A percentile compares a stretch with the other conserved stretches of the same genome.
These are phyloP conservation scores for Cheilosia impressa DNA, from an alignment of 2,888 invertebrate species.

Conservation along the genomic window DNA sequence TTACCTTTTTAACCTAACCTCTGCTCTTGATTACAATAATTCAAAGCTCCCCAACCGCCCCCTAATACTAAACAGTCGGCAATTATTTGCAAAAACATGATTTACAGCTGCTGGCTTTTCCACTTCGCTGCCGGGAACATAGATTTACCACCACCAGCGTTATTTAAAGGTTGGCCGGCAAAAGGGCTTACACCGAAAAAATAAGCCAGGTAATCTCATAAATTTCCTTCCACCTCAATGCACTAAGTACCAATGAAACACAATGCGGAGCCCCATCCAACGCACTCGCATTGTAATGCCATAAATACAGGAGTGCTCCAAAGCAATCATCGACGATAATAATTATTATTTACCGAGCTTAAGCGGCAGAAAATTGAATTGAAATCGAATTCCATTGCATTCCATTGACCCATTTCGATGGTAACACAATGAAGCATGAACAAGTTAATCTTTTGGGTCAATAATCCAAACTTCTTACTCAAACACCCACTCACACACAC, in stretches of 20 bases:
- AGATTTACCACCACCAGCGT: constrained; percentile 10
- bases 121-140: constrained; percentile 30
- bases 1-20: neutral
- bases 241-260: constrained; percentile 24
- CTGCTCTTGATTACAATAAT: constrained; percentile 5
- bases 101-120: constrained; percentile 19
- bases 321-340: constrained; percentile 63
- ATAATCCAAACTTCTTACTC: constrained; percentile 36
- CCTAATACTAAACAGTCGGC: constrained; percentile 33
- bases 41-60: neutral
- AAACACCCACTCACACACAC: neutral
- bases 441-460: constrained; percentile 68
- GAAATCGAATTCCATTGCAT: constrained; percentile 62
- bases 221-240: constrained; percentile 35
- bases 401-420: constrained; percentile 64
- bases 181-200: neutral
- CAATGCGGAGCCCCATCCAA: neutral
- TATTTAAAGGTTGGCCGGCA: constrained; percentile 22
- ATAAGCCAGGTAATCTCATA: constrained; percentile 30
- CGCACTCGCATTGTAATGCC: neutral
- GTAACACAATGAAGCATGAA: constrained; percentile 68
- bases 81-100: constrained; percentile 40
- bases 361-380: constrained; percentile 73
- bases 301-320: constrained; percentile 21
- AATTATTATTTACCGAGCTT: constrained; percentile 70